phyloP scores from a whole-genome alignment of 2,797 vertebrate genomes.

The Scolopax rusticola region DNA sequence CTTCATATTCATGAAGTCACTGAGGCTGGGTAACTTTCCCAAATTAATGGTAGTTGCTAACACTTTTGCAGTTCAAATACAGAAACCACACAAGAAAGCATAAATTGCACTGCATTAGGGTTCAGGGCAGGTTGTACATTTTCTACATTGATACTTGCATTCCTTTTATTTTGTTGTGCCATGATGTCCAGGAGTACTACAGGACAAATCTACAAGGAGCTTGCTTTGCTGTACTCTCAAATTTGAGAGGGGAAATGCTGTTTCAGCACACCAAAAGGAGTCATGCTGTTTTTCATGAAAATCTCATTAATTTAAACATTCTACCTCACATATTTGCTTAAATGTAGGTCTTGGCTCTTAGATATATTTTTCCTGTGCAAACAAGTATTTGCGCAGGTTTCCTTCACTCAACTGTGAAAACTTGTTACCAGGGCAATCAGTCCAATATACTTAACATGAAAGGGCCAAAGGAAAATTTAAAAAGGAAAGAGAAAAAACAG shows the following conservation, averaged over 20 bases:
- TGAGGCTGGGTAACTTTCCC: background rate
- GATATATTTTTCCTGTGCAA: slow-evolving; percentile 41
- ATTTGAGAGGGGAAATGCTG: background rate
- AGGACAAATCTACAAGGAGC: background rate
- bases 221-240: background rate
- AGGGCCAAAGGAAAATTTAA: slow-evolving; percentile 43
- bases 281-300: background rate
- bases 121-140: background rate
- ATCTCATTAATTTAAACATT: slow-evolving; percentile 46
- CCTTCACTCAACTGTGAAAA: slow-evolving; percentile 11
- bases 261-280: background rate
- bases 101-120: background rate
- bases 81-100: background rate
- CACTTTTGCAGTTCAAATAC: background rate
- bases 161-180: background rate
- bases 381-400: slow-evolving; percentile 59
- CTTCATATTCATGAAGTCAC: background rate
- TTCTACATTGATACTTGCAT: background rate
- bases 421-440: slow-evolving; percentile 39
- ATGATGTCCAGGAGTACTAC: background rate
- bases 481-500: background rate
- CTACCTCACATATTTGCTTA: slow-evolving; percentile 50
- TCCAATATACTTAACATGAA: slow-evolving; percentile 21
- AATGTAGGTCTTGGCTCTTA: slow-evolving; percentile 50
- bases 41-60: background rate